These are phyloP conservation scores for Tragelaphus buxtoni DNA, from an alignment of 2,113 vertebrate genomes.

Conservation along the genomic window DNA sequence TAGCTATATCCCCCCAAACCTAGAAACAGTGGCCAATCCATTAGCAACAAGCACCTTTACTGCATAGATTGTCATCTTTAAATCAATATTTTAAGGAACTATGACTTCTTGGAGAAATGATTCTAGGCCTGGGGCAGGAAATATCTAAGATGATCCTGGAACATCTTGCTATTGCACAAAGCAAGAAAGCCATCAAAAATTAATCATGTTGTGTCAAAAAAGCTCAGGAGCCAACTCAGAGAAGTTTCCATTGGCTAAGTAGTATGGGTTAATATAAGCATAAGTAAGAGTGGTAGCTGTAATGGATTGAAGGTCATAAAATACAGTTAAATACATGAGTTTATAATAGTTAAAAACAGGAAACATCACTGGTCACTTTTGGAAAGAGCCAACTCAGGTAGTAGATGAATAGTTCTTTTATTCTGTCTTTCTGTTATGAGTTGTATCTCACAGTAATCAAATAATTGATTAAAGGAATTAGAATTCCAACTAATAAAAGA, in stretches of 20 bases:
- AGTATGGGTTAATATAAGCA: neutral
- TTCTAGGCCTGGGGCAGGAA: neutral
- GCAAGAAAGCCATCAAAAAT: neutral
- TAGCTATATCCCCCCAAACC: neutral
- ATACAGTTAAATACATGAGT: neutral
- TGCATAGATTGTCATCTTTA: neutral
- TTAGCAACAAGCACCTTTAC: neutral
- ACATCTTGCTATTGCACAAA: neutral
- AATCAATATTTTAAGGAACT: neutral
- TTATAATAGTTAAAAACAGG: neutral
- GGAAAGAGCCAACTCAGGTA: neutral
- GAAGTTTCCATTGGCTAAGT: neutral
- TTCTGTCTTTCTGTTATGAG: neutral
- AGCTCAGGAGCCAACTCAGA: neutral
- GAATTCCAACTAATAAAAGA: neutral
- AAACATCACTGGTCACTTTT: neutral
- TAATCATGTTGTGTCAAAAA: neutral
- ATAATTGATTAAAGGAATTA: neutral
- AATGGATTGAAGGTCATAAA: slow-evolving; percentile 7
- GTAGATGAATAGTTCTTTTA: neutral
- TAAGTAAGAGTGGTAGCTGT: neutral
- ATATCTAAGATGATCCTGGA: neutral
- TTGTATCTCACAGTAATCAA: neutral
- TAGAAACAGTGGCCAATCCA: neutral
- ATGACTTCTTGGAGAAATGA: neutral